Conservation (phyloP, 1,140 invertebrate genomes). For the Carcinoscorpius rotundicauda region DNA sequence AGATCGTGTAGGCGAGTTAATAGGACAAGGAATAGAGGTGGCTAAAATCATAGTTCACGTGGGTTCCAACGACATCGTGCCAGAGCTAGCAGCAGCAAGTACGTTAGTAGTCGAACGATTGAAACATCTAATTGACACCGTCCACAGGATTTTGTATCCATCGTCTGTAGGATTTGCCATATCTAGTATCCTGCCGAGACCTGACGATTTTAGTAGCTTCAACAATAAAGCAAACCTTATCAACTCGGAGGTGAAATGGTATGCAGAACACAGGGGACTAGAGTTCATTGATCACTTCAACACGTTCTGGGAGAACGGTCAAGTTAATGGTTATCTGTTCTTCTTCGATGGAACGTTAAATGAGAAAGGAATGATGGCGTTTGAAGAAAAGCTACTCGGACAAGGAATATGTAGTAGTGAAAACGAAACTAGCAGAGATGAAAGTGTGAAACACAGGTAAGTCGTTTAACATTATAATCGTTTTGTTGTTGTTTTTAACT, state of each 20-base stretch:
- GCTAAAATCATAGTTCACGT: constrained; percentile 15
- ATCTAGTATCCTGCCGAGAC: background rate
- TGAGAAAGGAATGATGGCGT: constrained; percentile 10
- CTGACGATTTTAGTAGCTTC: constrained; percentile 1
- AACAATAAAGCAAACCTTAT: constrained; percentile 11
- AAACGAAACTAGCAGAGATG: too few relatives aligned
- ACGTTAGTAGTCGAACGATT: constrained; percentile 8
- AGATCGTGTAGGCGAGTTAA: constrained; percentile 10
- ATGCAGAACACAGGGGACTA: constrained; percentile 13
- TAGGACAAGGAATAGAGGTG: background rate
- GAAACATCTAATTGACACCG: constrained; percentile 11
- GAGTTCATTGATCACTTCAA: constrained; percentile 17
- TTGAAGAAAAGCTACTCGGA: constrained; percentile 13
- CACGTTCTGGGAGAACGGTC: constrained; percentile 15
- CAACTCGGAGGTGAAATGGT: constrained; percentile 14
- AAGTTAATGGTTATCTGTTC: constrained; percentile 10
- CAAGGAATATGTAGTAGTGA: constrained; percentile 11
- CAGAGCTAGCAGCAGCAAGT: constrained; percentile 4
- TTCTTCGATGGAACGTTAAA: constrained; percentile 18
- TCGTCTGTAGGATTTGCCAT: background rate
- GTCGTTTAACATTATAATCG: too few relatives aligned
- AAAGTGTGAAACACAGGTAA: too few relatives aligned
- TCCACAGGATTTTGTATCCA: background rate
- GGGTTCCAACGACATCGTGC: constrained; percentile 17
- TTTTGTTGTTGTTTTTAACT: too few relatives aligned